Evolutionary conservation across 2,113 vertebrate species (phyloP).

Genomic region (Apus apus): DNA sequence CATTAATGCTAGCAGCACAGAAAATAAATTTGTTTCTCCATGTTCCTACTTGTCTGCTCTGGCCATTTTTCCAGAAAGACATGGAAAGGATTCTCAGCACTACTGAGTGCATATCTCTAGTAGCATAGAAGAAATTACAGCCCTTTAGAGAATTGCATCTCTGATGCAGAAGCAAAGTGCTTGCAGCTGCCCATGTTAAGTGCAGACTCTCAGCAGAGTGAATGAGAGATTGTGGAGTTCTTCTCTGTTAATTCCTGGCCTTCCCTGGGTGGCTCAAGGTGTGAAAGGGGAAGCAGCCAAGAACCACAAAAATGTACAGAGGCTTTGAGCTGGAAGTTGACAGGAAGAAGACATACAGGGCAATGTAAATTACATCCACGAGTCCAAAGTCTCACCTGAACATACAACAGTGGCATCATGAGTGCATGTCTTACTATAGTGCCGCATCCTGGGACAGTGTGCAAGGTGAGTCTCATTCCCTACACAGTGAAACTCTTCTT

Average conservation of each 20-base stretch:
- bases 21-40: not conserved
- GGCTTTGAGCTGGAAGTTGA: not conserved
- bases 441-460: slow-evolving; percentile 53
- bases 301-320: not conserved
- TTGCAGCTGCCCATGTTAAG: not conserved
- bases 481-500: slow-evolving; percentile 71
- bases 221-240: not conserved
- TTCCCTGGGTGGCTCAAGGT: not conserved
- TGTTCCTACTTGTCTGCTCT: not conserved
- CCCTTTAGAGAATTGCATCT: not conserved
- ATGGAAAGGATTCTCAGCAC: not conserved
- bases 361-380: not conserved
- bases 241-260: not conserved
- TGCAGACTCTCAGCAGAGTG: not conserved
- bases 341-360: not conserved
- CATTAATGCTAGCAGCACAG: not conserved
- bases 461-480: slow-evolving; percentile 69
- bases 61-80: not conserved
- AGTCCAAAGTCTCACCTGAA: slow-evolving; percentile 71
- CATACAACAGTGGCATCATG: slow-evolving; percentile 70
- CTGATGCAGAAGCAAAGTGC: not conserved
- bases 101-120: not conserved
- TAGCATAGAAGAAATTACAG: not conserved
- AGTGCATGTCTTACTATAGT: not conserved
- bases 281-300: not conserved